A percentile compares a stretch with the other conserved stretches of the same genome.
phyloP scores from a whole-genome alignment of 2,113 vertebrate genomes.

The Ibidorhyncha struthersii region DNA sequence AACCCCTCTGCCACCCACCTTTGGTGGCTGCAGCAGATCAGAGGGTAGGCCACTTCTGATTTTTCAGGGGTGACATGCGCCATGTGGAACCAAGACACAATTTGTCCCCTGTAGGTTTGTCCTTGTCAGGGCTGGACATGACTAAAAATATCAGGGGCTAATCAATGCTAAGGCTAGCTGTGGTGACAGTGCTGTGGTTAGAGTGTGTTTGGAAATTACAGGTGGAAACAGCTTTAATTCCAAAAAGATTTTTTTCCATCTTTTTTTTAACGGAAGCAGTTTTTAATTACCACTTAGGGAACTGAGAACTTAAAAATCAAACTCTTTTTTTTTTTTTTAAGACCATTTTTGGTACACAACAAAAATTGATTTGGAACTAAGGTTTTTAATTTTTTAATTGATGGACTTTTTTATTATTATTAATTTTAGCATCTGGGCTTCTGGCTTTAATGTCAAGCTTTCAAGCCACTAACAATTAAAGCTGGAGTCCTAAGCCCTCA shows the following conservation, averaged over 20 bases:
- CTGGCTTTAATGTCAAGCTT: slow-evolving; percentile 16
- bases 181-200: accelerated
- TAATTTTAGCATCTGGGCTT: background rate
- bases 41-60: background rate
- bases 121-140: background rate
- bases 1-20: background rate
- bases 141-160: background rate
- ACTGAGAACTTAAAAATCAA: background rate
- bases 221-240: background rate
- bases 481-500: background rate
- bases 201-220: background rate
- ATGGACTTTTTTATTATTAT: background rate
- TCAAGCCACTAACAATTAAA: slow-evolving; percentile 29
- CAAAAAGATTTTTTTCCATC: background rate
- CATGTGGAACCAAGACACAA: accelerated
- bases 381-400: background rate
- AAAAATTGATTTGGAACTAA: background rate
- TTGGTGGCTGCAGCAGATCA: background rate
- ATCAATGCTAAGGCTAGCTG: background rate
- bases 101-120: background rate
- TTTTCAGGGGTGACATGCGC: background rate
- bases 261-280: background rate
- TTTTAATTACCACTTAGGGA: background rate
- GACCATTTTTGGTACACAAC: background rate
- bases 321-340: background rate